These are phyloP conservation scores for Cataglyphis cursor DNA, from an alignment of 2,888 invertebrate species.

Conservation along the genomic window DNA sequence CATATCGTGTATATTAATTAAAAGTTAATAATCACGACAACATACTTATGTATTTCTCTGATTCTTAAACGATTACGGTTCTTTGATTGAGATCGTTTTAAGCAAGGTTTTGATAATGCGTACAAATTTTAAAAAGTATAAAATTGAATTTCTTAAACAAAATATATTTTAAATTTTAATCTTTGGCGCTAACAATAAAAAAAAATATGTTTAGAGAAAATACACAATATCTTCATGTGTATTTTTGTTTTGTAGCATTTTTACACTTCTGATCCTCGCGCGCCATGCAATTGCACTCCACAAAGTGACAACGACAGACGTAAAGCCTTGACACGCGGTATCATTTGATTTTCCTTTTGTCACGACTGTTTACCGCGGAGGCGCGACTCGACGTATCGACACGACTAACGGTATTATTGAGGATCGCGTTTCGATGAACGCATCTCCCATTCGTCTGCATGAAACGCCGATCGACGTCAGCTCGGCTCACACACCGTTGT, in stretches of 20 bases:
- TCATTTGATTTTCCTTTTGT: constrained; percentile 39
- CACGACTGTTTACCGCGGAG: constrained; percentile 23
- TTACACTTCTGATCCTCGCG: neutral
- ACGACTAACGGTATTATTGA: constrained; percentile 32
- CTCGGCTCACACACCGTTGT: constrained; percentile 14
- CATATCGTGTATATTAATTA: neutral
- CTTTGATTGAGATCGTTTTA: neutral
- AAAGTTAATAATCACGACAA: neutral
- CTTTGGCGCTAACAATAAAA: neutral
- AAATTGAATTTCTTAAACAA: neutral
- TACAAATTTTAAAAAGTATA: neutral
- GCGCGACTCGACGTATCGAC: constrained; percentile 26
- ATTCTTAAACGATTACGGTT: constrained; percentile 1
- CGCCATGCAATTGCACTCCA: neutral
- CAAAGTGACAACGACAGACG: constrained; percentile 2
- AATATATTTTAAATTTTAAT: neutral
- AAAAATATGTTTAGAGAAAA: neutral
- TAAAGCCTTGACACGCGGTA: neutral
- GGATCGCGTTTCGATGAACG: constrained; percentile 50
- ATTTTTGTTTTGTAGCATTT: neutral
- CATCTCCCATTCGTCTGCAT: constrained; percentile 27
- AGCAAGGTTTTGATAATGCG: neutral
- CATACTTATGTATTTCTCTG: neutral
- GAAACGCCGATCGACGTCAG: constrained; percentile 38
- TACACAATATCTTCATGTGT: neutral